Percentiles rank a stretch among this genome's conserved stretches.
phyloP scores from a whole-genome alignment of 2,888 invertebrate species.

The Eupithecia insigniata region DNA sequence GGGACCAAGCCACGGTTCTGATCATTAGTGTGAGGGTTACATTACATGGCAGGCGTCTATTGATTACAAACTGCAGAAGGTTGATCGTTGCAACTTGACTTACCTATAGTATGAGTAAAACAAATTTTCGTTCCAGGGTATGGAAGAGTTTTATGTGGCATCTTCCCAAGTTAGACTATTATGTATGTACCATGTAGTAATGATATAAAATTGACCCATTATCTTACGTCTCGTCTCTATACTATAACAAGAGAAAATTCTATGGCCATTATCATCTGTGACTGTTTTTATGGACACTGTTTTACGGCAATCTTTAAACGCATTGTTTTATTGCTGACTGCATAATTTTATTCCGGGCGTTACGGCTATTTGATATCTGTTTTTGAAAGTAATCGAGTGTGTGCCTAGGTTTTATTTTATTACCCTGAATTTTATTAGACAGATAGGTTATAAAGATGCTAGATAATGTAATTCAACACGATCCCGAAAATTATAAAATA shows the following conservation, averaged over 20 bases:
- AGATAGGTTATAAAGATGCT: background rate
- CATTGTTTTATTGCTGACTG: conserved; percentile 29
- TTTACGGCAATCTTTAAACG: conserved; percentile 24
- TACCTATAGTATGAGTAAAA: background rate
- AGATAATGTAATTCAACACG: background rate
- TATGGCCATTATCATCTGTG: background rate
- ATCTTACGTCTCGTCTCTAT: background rate
- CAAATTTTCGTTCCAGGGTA: background rate
- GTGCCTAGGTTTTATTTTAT: conserved; percentile 5
- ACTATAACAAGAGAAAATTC: background rate
- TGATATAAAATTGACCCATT: background rate
- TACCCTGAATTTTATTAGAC: background rate
- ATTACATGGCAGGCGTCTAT: background rate
- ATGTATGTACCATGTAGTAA: background rate
- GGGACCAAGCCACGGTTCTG: conserved; percentile 20
- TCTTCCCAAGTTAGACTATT: background rate
- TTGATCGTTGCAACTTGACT: background rate
- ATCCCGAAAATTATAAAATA: background rate
- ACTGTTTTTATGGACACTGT: background rate
- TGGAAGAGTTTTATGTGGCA: background rate
- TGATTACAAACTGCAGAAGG: background rate
- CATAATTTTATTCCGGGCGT: conserved; percentile 27
- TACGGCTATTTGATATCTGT: conserved; percentile 25
- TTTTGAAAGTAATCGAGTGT: conserved; percentile 15
- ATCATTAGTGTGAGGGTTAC: conserved; percentile 8